These are phyloP conservation scores for Cyrtorhinus lividipennis DNA, from an alignment of 1,140 invertebrate genomes.

Conservation along the genomic window DNA sequence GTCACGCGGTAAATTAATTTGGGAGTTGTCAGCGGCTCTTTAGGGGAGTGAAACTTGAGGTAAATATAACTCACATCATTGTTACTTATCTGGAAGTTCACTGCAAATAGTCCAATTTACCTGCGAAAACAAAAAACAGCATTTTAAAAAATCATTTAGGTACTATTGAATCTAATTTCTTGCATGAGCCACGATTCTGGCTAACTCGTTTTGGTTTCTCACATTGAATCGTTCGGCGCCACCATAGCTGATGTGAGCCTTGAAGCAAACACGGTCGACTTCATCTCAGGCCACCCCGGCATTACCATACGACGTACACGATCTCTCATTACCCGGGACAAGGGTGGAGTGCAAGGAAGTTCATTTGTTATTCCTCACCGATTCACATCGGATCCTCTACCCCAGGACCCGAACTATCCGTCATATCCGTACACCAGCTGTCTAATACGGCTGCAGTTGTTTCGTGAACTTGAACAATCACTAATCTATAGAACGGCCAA, in stretches of 20 bases:
- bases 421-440: neutral
- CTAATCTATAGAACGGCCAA: too few relatives aligned
- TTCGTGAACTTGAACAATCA: too few relatives aligned
- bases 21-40: conserved; percentile 2
- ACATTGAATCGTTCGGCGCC: neutral
- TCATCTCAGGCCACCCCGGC: neutral
- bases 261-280: neutral
- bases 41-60: neutral
- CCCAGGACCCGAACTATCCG: neutral
- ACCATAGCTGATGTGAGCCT: neutral
- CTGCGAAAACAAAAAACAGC: neutral
- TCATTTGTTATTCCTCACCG: neutral
- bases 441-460: neutral
- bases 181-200: too few relatives aligned
- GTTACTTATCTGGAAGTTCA: neutral
- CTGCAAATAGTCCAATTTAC: neutral
- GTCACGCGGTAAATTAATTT: conserved; percentile 6
- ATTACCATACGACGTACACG: neutral
- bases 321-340: neutral
- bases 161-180: too few relatives aligned
- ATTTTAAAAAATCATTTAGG: neutral
- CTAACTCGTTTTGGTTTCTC: too few relatives aligned
- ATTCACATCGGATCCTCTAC: neutral
- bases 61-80: neutral
- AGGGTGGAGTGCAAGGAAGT: neutral